phyloP scores from a whole-genome alignment of 92 coral and sea anemone genomes.

The Desmophyllum pertusum region DNA sequence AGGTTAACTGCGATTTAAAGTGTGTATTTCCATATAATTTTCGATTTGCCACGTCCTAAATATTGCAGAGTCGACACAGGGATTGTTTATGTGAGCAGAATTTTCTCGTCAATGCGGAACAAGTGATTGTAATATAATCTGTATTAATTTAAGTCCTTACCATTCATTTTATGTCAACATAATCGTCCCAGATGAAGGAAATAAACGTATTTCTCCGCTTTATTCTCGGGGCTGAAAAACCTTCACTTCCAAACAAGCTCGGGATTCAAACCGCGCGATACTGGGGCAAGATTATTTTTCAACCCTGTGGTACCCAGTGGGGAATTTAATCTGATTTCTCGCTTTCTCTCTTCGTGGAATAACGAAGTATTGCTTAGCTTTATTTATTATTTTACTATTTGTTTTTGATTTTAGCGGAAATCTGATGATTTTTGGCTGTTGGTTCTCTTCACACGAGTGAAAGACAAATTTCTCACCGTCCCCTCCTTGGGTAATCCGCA shows the following conservation, averaged over 20 bases:
- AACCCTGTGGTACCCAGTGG: neutral
- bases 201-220: neutral
- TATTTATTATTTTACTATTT: neutral
- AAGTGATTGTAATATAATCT: neutral
- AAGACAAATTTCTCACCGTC: neutral
- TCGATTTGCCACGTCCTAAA: constrained; percentile 40
- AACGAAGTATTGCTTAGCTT: neutral
- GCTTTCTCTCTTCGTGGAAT: neutral
- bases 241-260: neutral
- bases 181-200: constrained; percentile 35
- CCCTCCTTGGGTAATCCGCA: neutral
- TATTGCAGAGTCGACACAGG: neutral
- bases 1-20: neutral
- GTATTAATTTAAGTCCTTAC: constrained; percentile 43
- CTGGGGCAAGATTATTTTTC: constrained; percentile 17
- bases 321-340: neutral
- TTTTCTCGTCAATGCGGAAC: neutral
- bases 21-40: constrained; percentile 6
- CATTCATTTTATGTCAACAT: constrained; percentile 89
- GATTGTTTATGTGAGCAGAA: neutral
- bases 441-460: neutral
- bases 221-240: neutral
- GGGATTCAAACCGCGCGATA: constrained; percentile 7
- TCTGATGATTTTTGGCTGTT: neutral
- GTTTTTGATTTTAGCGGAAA: neutral